Evolutionary conservation across 2,888 invertebrate species (phyloP), one percentile per base, ranked within the genome.

Genomic region (Hetaerina titia): DNA sequence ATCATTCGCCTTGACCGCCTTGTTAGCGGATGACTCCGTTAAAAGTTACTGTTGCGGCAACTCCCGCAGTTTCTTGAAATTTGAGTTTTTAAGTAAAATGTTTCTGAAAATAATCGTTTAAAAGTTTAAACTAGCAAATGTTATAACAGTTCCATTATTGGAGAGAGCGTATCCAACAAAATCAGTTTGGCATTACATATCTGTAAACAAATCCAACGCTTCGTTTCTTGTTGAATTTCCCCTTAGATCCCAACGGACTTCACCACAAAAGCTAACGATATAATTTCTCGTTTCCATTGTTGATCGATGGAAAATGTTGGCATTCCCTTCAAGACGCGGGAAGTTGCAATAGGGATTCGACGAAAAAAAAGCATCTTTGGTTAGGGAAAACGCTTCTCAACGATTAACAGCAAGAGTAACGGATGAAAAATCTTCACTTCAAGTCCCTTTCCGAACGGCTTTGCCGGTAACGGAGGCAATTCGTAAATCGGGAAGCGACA

Each of bases 381-480:
- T 11, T 31, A 31, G 2, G 81, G 31, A 81, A 81, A 31, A 31
- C 9, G 11, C 2, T 25, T n/a, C 81, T 15, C 13, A 81, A 25
- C 81, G 81, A 81, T 74, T 74, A 74, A 74, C 74, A 74, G 74
- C 74, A 74, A 31, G 11, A 31, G 4, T 81, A 81, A 81, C 81
- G 81, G 81, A 31, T 81, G 74, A 74, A 74, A 74, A 74, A 74
- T 74, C 74, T 74, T 8, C 74, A 25, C 74, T 25, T 25, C 74
- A 8, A 74, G 2, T 25, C 25, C 25, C 81, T 81, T 81, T 81
- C 31, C 25, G 31, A 81, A 9, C 81, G 31, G 25, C 31, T 81
- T 11, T 31, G 4, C 31, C 11, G 45, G 9, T 31, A 7, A 81
- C 81, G 31, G 31, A 31, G 31, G 4, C 81, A 81, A 81, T 31